Conservation (phyloP, 35 echinoderm and acorn worm genomes). For the Heliocidaris tuberculata region DNA sequence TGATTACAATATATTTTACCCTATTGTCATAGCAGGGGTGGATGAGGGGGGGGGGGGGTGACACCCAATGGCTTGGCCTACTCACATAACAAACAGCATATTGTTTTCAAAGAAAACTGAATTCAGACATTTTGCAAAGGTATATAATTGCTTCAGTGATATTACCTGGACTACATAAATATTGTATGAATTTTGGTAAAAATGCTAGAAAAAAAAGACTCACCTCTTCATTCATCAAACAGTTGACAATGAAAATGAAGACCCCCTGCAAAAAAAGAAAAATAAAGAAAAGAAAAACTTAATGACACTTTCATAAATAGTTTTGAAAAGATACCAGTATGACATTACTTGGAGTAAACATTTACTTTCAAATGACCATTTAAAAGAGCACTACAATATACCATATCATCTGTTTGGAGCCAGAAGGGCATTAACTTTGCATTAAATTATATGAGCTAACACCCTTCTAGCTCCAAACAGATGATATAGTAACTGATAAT, state of each 20-base stretch:
- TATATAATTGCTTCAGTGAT: too few species aligned
- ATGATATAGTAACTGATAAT: too few species aligned
- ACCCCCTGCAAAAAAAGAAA: slow-evolving; percentile 43
- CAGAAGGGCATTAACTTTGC: too few species aligned
- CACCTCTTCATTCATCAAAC: slow-evolving; percentile 55
- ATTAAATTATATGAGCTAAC: too few species aligned
- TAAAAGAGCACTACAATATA: neutral
- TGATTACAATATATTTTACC: neutral
- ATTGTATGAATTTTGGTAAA: neutral
- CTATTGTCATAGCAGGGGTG: too few species aligned
- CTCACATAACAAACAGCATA: too few species aligned
- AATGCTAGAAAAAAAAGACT: neutral
- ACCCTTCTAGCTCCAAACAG: too few species aligned
- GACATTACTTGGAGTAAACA: neutral
- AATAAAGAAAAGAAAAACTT: neutral
- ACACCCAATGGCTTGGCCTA: too few species aligned
- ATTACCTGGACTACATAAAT: neutral
- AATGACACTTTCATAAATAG: neutral
- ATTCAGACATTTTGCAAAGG: too few species aligned
- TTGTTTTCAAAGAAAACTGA: too few species aligned
- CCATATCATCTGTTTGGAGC: slow-evolving; percentile 57
- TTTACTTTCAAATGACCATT: too few species aligned
- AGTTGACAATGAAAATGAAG: slow-evolving; percentile 55
- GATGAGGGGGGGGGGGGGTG: too few species aligned
- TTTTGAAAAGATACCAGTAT: neutral